These are phyloP conservation scores for Proales similis DNA, from an alignment of 1,140 invertebrate genomes.

Conservation along the genomic window DNA sequence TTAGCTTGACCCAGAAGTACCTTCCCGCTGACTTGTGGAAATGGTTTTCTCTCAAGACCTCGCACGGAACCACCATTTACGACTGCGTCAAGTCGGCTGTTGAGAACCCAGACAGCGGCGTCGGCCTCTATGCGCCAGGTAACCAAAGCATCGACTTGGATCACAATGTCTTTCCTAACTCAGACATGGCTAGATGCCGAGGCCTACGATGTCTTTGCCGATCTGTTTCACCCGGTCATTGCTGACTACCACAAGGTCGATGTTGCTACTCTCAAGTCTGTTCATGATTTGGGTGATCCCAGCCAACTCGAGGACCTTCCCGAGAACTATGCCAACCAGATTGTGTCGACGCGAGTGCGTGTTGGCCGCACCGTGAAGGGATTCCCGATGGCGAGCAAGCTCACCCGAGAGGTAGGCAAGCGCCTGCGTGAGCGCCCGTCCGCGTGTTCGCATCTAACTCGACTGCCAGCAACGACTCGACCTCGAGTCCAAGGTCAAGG, in stretches of 20 bases:
- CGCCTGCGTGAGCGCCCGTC: not conserved
- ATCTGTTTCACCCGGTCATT: conserved; percentile 45
- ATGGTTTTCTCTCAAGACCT: conserved; percentile 9
- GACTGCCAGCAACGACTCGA: conserved; percentile 21
- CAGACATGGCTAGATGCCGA: conserved; percentile 41
- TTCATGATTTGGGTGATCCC: conserved; percentile 34
- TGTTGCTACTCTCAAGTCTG: conserved; percentile 23
- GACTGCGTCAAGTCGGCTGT: conserved; percentile 36
- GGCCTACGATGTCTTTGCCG: conserved; percentile 42
- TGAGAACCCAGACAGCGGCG: conserved; percentile 25
- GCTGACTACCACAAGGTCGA: conserved; percentile 44
- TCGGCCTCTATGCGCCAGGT: conserved; percentile 32
- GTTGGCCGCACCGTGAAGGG: conserved; percentile 28
- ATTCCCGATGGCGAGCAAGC: conserved; percentile 34
- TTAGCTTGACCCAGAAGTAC: conserved; percentile 36
- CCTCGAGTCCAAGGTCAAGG: conserved; percentile 26
- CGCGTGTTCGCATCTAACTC: not conserved
- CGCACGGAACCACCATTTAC: conserved; percentile 26
- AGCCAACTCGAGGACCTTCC: conserved; percentile 25
- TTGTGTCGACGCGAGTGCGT: conserved; percentile 35
- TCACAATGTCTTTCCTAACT: not conserved
- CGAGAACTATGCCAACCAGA: conserved; percentile 11
- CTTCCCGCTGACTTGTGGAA: conserved; percentile 35
- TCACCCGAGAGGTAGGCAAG: conserved; percentile 29
- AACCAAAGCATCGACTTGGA: not conserved